phyloP scores from a whole-genome alignment of 2,888 invertebrate species.

The Amblyjoppa fuscipennis region DNA sequence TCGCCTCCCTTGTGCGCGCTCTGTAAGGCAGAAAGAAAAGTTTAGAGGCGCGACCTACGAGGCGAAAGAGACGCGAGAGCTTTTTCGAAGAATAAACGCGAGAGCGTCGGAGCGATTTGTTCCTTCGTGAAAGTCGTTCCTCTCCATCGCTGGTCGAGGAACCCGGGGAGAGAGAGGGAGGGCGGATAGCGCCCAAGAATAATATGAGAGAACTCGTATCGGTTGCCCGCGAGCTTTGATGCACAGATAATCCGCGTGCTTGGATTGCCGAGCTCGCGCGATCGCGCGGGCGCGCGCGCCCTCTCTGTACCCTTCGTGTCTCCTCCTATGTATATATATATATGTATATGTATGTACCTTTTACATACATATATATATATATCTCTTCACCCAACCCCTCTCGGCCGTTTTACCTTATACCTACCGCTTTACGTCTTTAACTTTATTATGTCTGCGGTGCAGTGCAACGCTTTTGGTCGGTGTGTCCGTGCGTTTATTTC shows the following conservation, averaged over 20 bases:
- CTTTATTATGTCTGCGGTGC: conserved; percentile 49
- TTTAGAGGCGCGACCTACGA: background rate
- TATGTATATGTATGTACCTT: conserved; percentile 8
- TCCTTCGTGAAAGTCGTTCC: conserved; percentile 41
- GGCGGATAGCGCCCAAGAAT: conserved; percentile 69
- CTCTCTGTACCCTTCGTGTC: conserved; percentile 18
- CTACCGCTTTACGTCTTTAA: conserved; percentile 49
- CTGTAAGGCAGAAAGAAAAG: background rate
- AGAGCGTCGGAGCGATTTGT: conserved; percentile 31
- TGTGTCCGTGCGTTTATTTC: conserved; percentile 20
- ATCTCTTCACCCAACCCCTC: background rate
- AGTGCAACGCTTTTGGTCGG: conserved; percentile 1
- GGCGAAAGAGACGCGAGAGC: conserved; percentile 13
- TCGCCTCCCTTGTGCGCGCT: background rate
- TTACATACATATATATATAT: conserved; percentile 10
- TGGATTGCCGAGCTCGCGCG: conserved; percentile 33
- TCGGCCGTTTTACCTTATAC: conserved; percentile 47
- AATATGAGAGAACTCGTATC: conserved; percentile 78
- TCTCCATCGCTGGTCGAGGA: conserved; percentile 27
- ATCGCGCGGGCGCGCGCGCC: background rate
- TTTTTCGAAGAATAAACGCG: conserved; percentile 26
- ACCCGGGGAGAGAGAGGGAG: conserved; percentile 7
- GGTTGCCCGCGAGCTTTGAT: conserved; percentile 79
- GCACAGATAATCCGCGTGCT: conserved; percentile 75
- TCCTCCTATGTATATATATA: background rate